Evolutionary conservation across 1,140 invertebrate genomes (phyloP).

Genomic region (Zaprionus ghesquierei): DNA sequence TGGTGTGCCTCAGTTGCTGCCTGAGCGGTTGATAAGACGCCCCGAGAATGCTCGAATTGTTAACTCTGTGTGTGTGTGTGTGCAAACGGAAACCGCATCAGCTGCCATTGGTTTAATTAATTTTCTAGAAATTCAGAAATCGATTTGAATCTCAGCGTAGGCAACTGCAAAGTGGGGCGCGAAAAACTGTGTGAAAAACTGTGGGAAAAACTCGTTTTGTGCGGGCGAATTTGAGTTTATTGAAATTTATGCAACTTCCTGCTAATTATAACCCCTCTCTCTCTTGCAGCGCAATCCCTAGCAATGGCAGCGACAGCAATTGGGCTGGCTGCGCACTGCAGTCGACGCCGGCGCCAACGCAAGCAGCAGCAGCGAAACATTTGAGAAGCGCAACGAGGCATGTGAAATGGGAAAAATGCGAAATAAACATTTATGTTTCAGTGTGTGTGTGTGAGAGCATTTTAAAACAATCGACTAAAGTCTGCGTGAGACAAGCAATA

Average conservation of each 20-base stretch:
- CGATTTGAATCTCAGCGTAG: constrained; percentile 68
- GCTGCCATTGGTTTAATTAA: constrained; percentile 69
- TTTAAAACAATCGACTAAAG: constrained; percentile 23
- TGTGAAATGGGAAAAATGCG: constrained; percentile 53
- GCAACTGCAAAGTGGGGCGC: not conserved
- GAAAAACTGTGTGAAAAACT: constrained; percentile 16
- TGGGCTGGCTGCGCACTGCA: not conserved
- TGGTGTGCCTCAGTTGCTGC: constrained; percentile 42
- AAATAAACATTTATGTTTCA: constrained; percentile 61
- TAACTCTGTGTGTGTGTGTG: constrained; percentile 15
- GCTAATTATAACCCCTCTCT: not conserved
- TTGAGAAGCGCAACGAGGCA: constrained; percentile 1
- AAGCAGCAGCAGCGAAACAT: not conserved
- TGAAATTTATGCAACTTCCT: constrained; percentile 66
- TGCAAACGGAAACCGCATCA: constrained; percentile 54
- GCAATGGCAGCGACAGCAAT: not conserved
- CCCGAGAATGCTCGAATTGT: constrained; percentile 24
- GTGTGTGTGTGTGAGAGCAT: constrained; percentile 18
- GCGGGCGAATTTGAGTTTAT: constrained; percentile 31
- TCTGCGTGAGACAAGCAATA: not conserved
- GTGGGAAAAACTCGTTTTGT: not conserved
- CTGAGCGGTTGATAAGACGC: constrained; percentile 35
- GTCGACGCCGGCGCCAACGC: not conserved
- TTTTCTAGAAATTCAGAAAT: constrained; percentile 67
- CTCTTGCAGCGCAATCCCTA: not conserved